These are phyloP conservation scores for Volucella zonaria DNA, from an alignment of 2,888 invertebrate species.

Conservation along the genomic window DNA sequence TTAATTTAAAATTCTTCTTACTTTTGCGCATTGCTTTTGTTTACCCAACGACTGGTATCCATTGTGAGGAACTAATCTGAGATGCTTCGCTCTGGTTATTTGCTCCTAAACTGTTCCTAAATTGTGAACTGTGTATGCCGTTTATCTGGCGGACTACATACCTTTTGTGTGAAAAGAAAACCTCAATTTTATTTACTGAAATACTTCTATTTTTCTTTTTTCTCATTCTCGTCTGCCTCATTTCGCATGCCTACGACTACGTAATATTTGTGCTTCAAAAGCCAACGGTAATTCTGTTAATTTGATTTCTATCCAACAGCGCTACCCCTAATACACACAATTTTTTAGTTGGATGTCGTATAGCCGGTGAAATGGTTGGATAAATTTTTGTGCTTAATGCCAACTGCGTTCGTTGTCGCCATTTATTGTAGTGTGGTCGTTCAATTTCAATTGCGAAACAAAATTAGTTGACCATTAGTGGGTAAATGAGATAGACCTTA, in stretches of 20 bases:
- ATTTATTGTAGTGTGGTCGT: neutral
- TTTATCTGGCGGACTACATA: too few relatives aligned
- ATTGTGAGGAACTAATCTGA: neutral
- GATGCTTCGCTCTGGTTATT: too few relatives aligned
- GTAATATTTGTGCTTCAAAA: conserved; percentile 22
- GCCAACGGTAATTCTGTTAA: conserved; percentile 45
- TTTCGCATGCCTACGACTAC: neutral
- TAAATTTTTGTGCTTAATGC: conserved; percentile 61
- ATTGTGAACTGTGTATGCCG: too few relatives aligned
- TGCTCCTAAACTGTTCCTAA: too few relatives aligned
- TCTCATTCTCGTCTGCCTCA: neutral
- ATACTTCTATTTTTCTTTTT: conserved; percentile 11
- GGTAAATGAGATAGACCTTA: conserved; percentile 2
- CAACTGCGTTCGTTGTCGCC: conserved; percentile 61
- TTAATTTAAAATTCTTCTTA: conserved; percentile 31
- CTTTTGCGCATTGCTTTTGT: conserved; percentile 48
- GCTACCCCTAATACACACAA: neutral
- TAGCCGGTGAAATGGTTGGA: conserved; percentile 39
- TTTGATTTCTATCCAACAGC: conserved; percentile 25
- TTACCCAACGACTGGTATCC: neutral
- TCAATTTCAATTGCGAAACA: conserved; percentile 47
- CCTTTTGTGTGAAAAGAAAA: neutral
- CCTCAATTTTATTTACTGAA: conserved; percentile 32
- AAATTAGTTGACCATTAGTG: conserved; percentile 26
- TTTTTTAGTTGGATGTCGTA: neutral